phyloP scores from a whole-genome alignment of 2,113 vertebrate genomes.

The Zosterops borbonicus region DNA sequence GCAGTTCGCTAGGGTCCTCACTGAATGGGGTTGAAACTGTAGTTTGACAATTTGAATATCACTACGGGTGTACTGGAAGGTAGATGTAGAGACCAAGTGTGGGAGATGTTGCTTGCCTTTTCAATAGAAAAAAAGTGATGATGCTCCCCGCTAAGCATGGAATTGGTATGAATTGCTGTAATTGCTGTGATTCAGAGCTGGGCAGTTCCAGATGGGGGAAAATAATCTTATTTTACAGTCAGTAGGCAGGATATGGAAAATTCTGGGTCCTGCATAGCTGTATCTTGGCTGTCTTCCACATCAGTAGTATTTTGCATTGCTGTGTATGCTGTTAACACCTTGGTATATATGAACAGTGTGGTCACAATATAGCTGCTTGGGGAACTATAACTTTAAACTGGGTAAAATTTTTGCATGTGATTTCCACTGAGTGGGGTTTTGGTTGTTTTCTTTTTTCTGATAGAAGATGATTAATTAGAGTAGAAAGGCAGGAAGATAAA shows the following conservation, averaged over 20 bases:
- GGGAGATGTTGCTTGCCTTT: neutral
- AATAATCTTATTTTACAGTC: neutral
- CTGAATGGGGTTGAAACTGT: neutral
- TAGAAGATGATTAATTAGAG: neutral
- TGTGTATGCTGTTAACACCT: conserved; percentile 57
- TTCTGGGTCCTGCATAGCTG: conserved; percentile 4
- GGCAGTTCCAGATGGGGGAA: neutral
- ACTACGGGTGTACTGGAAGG: neutral
- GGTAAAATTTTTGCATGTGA: neutral
- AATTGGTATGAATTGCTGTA: neutral
- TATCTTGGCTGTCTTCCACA: conserved; percentile 14
- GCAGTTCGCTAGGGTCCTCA: neutral
- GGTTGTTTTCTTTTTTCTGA: neutral
- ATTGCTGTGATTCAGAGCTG: neutral
- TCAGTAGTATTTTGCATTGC: conserved; percentile 19
- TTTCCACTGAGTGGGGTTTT: neutral
- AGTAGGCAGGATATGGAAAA: conserved; percentile 9
- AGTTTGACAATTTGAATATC: neutral
- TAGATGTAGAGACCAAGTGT: neutral
- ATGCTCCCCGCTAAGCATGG: neutral
- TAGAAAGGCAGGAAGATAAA: neutral
- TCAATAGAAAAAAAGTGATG: neutral
- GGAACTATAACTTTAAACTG: conserved; percentile 24
- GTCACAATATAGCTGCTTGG: conserved; percentile 37
- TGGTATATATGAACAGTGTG: conserved; percentile 28